Base-by-base conservation (phyloP, 2,888 invertebrate genomes). In the Cephus spinipes region DNA sequence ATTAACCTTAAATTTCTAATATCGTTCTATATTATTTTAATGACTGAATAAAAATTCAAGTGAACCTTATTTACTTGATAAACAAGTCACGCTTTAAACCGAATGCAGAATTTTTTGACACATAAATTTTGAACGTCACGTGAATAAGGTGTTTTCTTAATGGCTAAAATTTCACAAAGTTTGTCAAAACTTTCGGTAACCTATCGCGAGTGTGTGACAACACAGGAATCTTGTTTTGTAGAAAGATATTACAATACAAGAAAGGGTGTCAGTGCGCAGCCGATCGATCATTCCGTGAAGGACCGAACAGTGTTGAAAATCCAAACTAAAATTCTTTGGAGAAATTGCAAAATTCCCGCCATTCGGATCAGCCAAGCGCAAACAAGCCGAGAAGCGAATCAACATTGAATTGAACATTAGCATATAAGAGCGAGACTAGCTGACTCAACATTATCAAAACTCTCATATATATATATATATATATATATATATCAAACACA, bases 321-420 rank as follows among this genome's bases (percentile, higher is more conserved):
- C 23, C 55, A 55, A 33, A 71, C 32, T 31, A 71, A 15, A 71
- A 71, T 31, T 71, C 32, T 15, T 31, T 33, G 71, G 32, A 71
- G 71, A 71, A 71, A 71, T 71, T 71, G 71, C 71, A 71, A 71
- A 71, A 71, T 80, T 79, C 69, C 74, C 76, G 77, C 69, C 69
- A 40, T 68, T 69, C 73, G 77, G 76, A 78, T 79, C 83, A 81
- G 78, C 81, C 77, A 75, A 82, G 80, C 85, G 80, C 68, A 81
- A 82, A 81, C 84, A 68, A 33, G 73, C 23, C 73, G 68, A 73
- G 74, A 75, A 78, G 77, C 79, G 81, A 79, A 80, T 83, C 79
- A 79, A 78, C 76, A 73, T 79, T 77, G 80, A 82, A 80, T 82
- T 80, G 79, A 76, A 79, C 71, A 85, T 86, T 85, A 83, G 81